Evolutionary conservation across 35 echinoderm and acorn worm genomes (phyloP), one percentile per base, ranked within the genome.

Genomic region (Lytechinus pictus): DNA sequence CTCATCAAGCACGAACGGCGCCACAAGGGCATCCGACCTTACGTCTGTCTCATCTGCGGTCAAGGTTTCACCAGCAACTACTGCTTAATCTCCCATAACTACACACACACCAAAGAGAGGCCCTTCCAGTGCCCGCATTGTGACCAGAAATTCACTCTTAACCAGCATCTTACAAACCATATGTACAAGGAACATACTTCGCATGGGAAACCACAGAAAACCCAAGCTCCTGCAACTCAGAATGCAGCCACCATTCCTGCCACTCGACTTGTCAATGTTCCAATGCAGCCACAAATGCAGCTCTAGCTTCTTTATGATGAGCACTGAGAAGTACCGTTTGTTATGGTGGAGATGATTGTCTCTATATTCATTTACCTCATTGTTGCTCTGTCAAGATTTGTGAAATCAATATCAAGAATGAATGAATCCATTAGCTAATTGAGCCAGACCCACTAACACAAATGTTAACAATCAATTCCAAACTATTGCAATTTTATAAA

Each of bases 61-160:
- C 96, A 95, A 94, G 96, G 95, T 0, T 98, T 98, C 95, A 98
- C 96, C 91, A 96, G 96, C 91, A 98, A 98, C 94, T 96, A 95
- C 86, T 96, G 94, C 28, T 55, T 98, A 5, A 91, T 79, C 10
- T 87, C 94, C 54, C 97, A 98, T 86, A 95, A 79, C 92, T 94
- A 95, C 28, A 98, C 94, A 13, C 97, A 98, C 54, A 98, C 97
- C 21, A 94, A 95, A 54, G 97, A 98, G 60, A 87, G 86, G 54
- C 97, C 91, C 27, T 96, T 94, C 86, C 87, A 89, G 5, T 98
- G 97, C 51, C 89, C 57, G 11, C 95, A 91, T 54, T 96, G 96
- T 55, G 97, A 92, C 10, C 66, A 95, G 14, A 28, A 71, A 28
- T 95, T 98, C 86, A 94, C 97, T 28, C 92, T 93, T 24, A 93